Base-by-base conservation (phyloP, 2,888 invertebrate species). In the Pammene fasciana region DNA sequence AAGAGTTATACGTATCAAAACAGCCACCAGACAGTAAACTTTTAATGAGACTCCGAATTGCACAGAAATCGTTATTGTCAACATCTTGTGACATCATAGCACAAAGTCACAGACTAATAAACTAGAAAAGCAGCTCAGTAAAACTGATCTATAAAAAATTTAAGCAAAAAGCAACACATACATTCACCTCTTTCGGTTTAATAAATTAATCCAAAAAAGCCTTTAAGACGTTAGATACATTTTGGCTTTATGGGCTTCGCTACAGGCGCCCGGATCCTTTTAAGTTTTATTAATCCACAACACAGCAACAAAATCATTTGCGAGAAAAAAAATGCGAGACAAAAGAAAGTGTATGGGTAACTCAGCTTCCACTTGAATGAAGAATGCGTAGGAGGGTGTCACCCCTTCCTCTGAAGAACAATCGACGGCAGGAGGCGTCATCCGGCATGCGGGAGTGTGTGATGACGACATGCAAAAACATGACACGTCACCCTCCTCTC, bases 371-470 rank as follows among this genome's bases (percentile, higher is more conserved):
- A 88, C 87, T 89, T 86, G 79, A 88, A 86, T 84, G 85, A 80
- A 83, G 83, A 85, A 79, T 86, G 86, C 84, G 88, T 89, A 79
- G 89, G 88, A 87, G 89, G 90, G 88, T 88, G 86, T 84, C 89
- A 87, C 87, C 90, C 90, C 82, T 85, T 85, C 78, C 79, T 82
- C 80, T 83, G 78, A 79, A 85, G 79, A 86, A 89, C 86, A 89
- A 87, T 86, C 76, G 84, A 79, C 81, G 75, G 78, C 74, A 77
- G 75, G 82, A 86, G 85, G 80, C 82, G 78, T 83, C 87, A 86
- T 87, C 86, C 83, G 82, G 78, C 75, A 75, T 73, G 48, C 75
- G 72, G 52, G 75, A 83, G 80, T 81, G 82, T 80, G 80, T 82
- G 83, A 79, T 78, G 74, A 77, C 77, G 78, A 79, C 75, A 79